Percentiles rank a stretch among this genome's conserved stretches.
These are phyloP conservation scores for Spilogale gracilis DNA, from an alignment of 2,113 vertebrate genomes.

Conservation along the genomic window DNA sequence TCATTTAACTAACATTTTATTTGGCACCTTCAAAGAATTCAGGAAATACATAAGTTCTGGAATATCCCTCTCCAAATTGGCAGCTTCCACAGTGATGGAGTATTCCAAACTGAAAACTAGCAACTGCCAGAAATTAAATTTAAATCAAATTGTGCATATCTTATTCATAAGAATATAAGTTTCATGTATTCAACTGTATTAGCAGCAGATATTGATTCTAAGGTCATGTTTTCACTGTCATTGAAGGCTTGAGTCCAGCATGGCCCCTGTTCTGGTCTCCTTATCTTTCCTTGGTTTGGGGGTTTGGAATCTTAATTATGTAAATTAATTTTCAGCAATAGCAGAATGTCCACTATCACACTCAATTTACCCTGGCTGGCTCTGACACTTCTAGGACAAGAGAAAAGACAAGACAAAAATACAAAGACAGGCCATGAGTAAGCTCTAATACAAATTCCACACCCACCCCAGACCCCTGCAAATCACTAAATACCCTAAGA, in stretches of 20 bases:
- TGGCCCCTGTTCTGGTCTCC: background rate
- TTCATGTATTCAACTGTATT: background rate
- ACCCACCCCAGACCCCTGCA: fast-evolving
- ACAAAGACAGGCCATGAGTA: background rate
- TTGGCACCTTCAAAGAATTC: background rate
- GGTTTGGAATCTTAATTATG: background rate
- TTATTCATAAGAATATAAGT: background rate
- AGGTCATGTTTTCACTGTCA: background rate
- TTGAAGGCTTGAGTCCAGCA: background rate
- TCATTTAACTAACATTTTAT: background rate
- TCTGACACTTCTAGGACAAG: background rate
- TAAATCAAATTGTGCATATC: background rate
- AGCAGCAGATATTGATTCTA: background rate
- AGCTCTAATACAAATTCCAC: background rate
- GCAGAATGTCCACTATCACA: background rate
- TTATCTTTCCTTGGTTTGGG: background rate
- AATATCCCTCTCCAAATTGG: background rate
- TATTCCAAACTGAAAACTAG: background rate
- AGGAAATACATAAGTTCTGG: background rate
- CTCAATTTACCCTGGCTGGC: background rate
- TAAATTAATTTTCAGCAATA: background rate
- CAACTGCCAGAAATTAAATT: background rate
- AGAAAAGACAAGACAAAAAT: background rate
- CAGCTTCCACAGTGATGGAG: background rate
- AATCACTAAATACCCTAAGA: background rate